phyloP scores from a whole-genome alignment of 1,140 invertebrate genomes.

The Drosophila eugracilis region DNA sequence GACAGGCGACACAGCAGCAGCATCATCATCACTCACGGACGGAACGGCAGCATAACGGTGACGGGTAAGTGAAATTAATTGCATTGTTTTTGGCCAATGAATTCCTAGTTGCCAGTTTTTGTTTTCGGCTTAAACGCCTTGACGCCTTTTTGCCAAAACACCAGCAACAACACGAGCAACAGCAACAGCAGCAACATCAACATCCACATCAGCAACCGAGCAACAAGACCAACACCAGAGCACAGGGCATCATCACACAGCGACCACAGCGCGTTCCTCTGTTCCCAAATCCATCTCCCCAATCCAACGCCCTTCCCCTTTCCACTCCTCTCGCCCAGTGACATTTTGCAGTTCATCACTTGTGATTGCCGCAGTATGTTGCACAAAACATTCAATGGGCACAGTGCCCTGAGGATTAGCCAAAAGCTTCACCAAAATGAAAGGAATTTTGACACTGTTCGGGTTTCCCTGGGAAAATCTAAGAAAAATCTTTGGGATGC shows the following conservation, averaged over 20 bases:
- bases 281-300: constrained; percentile 6
- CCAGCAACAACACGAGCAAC: constrained; percentile 14
- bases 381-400: constrained; percentile 55
- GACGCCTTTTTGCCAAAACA: constrained; percentile 68
- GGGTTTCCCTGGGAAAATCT: neutral
- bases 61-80: constrained; percentile 85
- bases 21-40: constrained; percentile 58
- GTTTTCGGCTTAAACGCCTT: constrained; percentile 81
- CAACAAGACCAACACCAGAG: constrained; percentile 24
- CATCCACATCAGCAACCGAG: constrained; percentile 21
- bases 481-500: too few species aligned
- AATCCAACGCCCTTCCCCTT: neutral
- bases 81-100: constrained; percentile 84
- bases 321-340: constrained; percentile 14
- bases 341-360: constrained; percentile 74
- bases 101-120: constrained; percentile 82
- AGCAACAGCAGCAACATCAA: constrained; percentile 18
- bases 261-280: constrained; percentile 42
- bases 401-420: constrained; percentile 39
- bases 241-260: constrained; percentile 36
- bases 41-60: constrained; percentile 60
- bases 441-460: neutral
- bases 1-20: constrained; percentile 50
- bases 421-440: neutral
- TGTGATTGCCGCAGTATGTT: constrained; percentile 76